Percentiles rank a stretch among this genome's conserved stretches.
Evolutionary conservation across 2,113 vertebrate species (phyloP).

Genomic region (Lagopus leucura): DNA sequence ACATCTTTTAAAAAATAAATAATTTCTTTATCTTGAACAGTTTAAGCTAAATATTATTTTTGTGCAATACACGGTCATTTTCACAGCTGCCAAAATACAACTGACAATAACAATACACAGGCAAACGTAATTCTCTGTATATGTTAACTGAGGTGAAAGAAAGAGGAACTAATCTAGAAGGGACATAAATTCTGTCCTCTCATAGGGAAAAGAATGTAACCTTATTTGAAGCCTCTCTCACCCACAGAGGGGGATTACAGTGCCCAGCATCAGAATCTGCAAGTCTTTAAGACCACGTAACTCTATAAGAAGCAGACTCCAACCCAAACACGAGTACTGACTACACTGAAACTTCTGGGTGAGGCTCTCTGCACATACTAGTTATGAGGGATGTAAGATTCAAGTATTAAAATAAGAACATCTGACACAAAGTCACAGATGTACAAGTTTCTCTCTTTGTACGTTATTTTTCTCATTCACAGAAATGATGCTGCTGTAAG

Average conservation of each 20-base stretch:
- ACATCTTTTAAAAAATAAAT: neutral
- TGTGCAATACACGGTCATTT: neutral
- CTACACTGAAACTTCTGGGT: neutral
- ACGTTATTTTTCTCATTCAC: neutral
- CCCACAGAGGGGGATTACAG: neutral
- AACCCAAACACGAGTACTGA: neutral
- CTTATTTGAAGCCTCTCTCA: neutral
- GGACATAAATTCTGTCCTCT: constrained; percentile 10
- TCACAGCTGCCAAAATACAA: constrained; percentile 45
- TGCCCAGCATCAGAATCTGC: constrained; percentile 15
- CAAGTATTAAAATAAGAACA: neutral
- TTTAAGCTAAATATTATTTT: constrained; percentile 56
- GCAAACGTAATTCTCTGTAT: constrained; percentile 55
- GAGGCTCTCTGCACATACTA: neutral
- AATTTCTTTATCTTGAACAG: constrained; percentile 41
- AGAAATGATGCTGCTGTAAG: neutral
- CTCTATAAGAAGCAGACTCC: neutral
- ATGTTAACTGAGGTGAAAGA: constrained; percentile 38
- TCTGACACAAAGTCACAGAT: neutral
- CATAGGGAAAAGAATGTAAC: constrained; percentile 46
- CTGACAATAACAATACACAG: constrained; percentile 55
- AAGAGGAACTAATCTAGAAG: constrained; percentile 35
- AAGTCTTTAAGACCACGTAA: constrained; percentile 28
- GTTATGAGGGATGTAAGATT: neutral
- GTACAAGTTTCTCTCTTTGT: neutral